Evolutionary conservation across 2,888 invertebrate species (phyloP), one percentile per base, ranked within the genome.

Genomic region (Leucophora obtusa): DNA sequence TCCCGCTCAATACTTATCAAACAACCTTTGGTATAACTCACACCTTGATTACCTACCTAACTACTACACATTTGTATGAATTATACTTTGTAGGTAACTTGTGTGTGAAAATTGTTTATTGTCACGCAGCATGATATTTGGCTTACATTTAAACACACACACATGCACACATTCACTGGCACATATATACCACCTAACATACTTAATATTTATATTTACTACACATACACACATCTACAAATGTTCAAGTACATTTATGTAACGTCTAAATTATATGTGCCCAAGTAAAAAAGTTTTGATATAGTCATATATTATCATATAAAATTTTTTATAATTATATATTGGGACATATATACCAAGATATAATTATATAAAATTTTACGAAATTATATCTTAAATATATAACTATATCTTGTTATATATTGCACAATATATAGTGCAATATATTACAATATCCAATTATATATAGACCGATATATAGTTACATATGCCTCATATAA

Each of bases 61-160:
- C 35, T 5, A 6, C 1, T 7, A 35, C 8, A 8, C 8, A 35
- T 35, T 35, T 35, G 4, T 24, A 18, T 50, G 9, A 77, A 71
- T 35, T 60, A n/a, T 47, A 50, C 47, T 54, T 60, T 35, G 66
- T 62, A 66, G 77, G 59, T 71, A 66, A 60, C 17, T 71, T 66
- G 47, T 54, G 50, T 60, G 58, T 66, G 69, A 70, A 73, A 74
- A 77, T 50, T 70, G 60, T 62, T 73, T 66, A 62, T 74, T 77
- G 77, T 73, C 81, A 81, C 81, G 77, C 81, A 81, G 70, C 81
- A 70, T 73, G 81, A 74, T 76, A 73, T 76, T 72, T 76, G 68
- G 58, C 72, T 58, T 47, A 76, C 38, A 75, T 50, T 53, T 28
- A 43, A 58, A 74, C 33, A 43, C 28, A 62, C 4, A 58, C 33